Conservation (phyloP, 2,888 invertebrate genomes). For the Bugulina stolonifera region DNA sequence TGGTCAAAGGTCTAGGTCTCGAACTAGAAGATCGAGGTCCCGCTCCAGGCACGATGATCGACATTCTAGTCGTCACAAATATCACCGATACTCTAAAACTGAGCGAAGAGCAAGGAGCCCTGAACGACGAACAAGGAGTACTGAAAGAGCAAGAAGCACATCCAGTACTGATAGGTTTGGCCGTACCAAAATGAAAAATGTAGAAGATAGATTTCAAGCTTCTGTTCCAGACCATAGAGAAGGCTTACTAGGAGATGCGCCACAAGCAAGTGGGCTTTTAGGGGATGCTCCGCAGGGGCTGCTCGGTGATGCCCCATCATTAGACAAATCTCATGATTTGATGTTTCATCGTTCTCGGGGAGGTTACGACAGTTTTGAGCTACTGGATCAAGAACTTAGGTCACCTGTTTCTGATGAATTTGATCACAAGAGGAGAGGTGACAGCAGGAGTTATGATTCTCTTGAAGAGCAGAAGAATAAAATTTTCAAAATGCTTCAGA, state of each 20-base stretch:
- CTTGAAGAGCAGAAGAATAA: not conserved
- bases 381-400: constrained; percentile 5
- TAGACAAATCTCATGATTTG: not conserved
- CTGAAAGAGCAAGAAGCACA: not conserved
- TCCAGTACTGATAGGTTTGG: not conserved
- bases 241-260: not conserved
- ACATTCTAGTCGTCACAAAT: not conserved
- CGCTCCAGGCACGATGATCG: not conserved
- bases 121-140: not conserved
- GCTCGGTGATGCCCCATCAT: not conserved
- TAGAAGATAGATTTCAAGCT: not conserved
- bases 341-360: not conserved
- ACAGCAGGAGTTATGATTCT: not conserved
- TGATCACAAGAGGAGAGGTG: not conserved
- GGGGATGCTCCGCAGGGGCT: not conserved
- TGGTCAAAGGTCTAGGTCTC: not conserved
- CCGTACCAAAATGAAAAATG: not conserved
- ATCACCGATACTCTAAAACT: too few species aligned
- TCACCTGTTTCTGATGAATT: too few species aligned
- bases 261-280: not conserved
- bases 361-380: not conserved
- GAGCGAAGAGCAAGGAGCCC: too few species aligned
- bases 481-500: not conserved
- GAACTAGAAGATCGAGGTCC: not conserved
- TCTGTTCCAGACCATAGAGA: not conserved